phyloP scores from a whole-genome alignment of 2,888 invertebrate genomes.

The Clitarchus hookeri region DNA sequence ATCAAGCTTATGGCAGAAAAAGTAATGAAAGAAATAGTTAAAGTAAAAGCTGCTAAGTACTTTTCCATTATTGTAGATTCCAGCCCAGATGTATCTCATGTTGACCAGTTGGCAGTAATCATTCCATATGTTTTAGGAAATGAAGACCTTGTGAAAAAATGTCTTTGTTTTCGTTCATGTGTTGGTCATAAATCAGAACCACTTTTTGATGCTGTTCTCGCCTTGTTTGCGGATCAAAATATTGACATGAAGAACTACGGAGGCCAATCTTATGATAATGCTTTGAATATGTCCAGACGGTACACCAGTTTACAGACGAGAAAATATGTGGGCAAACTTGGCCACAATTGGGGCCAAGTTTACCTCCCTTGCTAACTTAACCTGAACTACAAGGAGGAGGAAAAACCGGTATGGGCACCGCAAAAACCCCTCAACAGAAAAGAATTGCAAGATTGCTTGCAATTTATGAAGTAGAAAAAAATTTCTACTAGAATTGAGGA shows the following conservation, averaged over 20 bases:
- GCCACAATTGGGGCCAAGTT: no score
- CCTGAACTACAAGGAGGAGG: no score
- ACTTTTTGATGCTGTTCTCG: constrained; percentile 5
- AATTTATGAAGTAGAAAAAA: no score
- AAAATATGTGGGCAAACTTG: no score
- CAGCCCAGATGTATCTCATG: background rate
- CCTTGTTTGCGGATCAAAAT: background rate
- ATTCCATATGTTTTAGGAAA: constrained; percentile 17
- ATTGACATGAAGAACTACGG: background rate
- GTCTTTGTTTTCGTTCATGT: background rate
- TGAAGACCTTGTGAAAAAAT: background rate
- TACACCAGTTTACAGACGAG: background rate
- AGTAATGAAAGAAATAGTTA: background rate
- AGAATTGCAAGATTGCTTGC: no score
- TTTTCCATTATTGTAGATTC: background rate
- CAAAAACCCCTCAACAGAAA: no score
- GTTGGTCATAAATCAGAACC: background rate
- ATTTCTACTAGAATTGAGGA: no score
- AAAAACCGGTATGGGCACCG: no score
- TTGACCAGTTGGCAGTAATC: background rate
- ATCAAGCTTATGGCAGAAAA: no score
- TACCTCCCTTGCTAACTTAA: no score
- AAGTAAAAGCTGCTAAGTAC: background rate
- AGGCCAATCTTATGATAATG: background rate
- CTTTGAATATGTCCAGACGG: background rate